Evolutionary conservation across 2,888 invertebrate genomes (phyloP).

Genomic region (Idaea straminata): DNA sequence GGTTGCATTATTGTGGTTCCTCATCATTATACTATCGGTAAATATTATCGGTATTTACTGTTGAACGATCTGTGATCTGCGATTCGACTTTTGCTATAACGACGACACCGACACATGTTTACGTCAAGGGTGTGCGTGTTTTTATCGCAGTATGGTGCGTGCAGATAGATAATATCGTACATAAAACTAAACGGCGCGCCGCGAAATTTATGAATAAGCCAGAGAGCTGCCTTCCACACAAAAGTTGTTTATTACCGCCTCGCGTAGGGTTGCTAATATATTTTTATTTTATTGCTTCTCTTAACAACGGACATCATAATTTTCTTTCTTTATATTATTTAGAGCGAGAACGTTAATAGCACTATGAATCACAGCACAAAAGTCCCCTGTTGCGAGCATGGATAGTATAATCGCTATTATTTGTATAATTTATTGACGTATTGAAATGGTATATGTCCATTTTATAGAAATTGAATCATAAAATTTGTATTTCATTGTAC

Average conservation of each 20-base stretch:
- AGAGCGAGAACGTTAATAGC: constrained; percentile 60
- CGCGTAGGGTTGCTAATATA: constrained; percentile 67
- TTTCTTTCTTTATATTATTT: constrained; percentile 61
- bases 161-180: constrained; percentile 71
- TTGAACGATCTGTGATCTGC: not conserved
- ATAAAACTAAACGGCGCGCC: constrained; percentile 75
- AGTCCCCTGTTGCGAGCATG: constrained; percentile 57
- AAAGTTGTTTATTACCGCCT: constrained; percentile 72
- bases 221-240: constrained; percentile 75
- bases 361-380: constrained; percentile 61
- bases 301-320: constrained; percentile 62
- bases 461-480: constrained; percentile 15
- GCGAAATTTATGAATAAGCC: constrained; percentile 75
- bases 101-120: constrained; percentile 31
- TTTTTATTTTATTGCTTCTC: constrained; percentile 57
- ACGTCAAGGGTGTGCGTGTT: constrained; percentile 29
- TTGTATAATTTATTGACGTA: constrained; percentile 53
- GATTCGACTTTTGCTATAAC: constrained; percentile 3
- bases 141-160: constrained; percentile 42
- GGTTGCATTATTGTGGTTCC: constrained; percentile 4
- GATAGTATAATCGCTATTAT: constrained; percentile 63
- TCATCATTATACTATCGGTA: not conserved
- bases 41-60: not conserved
- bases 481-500: constrained; percentile 18
- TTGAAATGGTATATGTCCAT: constrained; percentile 29